Evolutionary conservation across 2,888 invertebrate species (phyloP), one percentile per base, ranked within the genome.

Genomic region (Liopterus haemorrhoidalis): DNA sequence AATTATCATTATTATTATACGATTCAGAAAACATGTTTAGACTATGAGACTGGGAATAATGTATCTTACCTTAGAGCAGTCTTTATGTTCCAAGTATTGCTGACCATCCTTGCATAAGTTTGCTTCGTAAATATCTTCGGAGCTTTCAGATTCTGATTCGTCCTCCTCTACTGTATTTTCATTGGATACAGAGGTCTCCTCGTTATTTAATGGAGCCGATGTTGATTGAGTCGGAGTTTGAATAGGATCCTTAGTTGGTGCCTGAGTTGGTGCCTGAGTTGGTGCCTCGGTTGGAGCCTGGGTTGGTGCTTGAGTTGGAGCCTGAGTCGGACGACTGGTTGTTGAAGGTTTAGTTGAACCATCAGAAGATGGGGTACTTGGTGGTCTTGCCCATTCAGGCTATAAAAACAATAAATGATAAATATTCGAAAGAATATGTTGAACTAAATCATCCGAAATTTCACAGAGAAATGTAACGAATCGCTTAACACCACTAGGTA

Each of bases 341-440:
- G 59, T 62, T 21, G 43, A 41, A 14, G 49, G 43, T n/a, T 56
- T 53, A 12, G 57, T 51, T 2, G 60, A 57, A 20, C 60, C 61
- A 49, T 62, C 64, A 8, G 59, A 53, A 8, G 69, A 59, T 12
- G 79, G 71, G 3, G 86, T 86, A 49, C 84, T 81, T 46, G 85
- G 85, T 11, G 87, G 86, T 49, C 78, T 75, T 31, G 84, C 84
- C 87, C 87, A 88, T 61, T 86, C 85, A 55, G 86, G 86, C 85
- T 85, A 59, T 27, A 67, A 59, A 46, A 51, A 33, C 41, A 18
- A 4, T 32, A 11, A 31, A 31, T 9, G 14, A n/a, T n/a, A n/a
- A n/a, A n/a, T n/a, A n/a, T n/a, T n/a, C n/a, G n/a, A n/a, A n/a
- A n/a, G n/a, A n/a, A n/a, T n/a, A n/a, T n/a, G n/a, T n/a, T n/a